phyloP scores from a whole-genome alignment of 1,140 invertebrate species.

The Marisa cornuarietis region DNA sequence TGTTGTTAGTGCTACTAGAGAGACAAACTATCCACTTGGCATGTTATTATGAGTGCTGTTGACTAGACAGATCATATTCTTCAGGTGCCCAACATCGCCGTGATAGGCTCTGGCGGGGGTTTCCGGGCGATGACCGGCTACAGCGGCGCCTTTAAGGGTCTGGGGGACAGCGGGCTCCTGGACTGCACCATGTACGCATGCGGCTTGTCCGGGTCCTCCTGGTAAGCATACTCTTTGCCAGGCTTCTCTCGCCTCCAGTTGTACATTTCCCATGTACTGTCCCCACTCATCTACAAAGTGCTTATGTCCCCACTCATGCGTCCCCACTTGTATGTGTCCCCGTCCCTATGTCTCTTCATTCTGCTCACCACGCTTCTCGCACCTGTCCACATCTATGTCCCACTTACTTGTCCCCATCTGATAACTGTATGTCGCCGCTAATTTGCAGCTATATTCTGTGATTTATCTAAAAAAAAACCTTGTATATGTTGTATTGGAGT shows the following conservation, averaged over 20 bases:
- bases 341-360: not conserved
- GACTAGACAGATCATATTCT: not conserved
- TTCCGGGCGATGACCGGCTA: conserved; percentile 69
- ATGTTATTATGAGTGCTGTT: no score
- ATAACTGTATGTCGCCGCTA: no score
- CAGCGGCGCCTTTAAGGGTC: conserved; percentile 67
- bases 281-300: not conserved
- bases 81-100: conserved; percentile 66
- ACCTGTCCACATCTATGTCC: not conserved
- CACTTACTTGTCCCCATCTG: no score
- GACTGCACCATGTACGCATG: conserved; percentile 66
- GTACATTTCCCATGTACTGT: not conserved
- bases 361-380: not conserved
- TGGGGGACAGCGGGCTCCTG: conserved; percentile 63
- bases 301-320: not conserved
- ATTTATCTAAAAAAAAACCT: no score
- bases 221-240: conserved; percentile 52
- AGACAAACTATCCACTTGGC: no score
- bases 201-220: conserved; percentile 68
- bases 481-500: no score
- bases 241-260: not conserved
- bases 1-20: no score
- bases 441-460: no score
- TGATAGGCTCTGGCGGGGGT: conserved; percentile 69
- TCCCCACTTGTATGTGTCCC: not conserved